Evolutionary conservation across 2,113 vertebrate genomes (phyloP), one percentile per base, ranked within the genome.

Genomic region (Gymnocephalus cernua): DNA sequence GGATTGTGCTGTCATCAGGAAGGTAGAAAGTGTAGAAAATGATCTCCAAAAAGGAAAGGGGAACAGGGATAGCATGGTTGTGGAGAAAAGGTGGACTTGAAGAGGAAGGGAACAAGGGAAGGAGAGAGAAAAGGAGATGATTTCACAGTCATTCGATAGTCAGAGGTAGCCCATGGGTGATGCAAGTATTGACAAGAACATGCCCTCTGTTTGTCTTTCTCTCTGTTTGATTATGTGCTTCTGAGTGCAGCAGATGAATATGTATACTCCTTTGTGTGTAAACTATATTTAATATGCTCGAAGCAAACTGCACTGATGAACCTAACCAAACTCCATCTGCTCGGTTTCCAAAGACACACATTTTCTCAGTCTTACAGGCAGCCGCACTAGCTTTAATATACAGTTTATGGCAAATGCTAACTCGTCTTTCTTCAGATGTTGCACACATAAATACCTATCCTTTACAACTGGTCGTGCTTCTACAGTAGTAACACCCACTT

Each of bases 241-340:
- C 65, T 77, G 73, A 38, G 61, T 76, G 67, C 73, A 71, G 82
- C 76, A 77, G 77, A 89, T 90, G 77, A 90, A 86, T 91, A 82
- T 88, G 85, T 63, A 91, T 82, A 84, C 68, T 83, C 90, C 80
- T 86, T 82, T 64, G 90, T 87, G 90, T 83, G 86, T 45, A 82
- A 86, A 86, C 69, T 79, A 69, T 73, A 87, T 90, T 86, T 86
- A 76, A 86, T 86, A 80, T 82, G 87, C 88, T 90, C 7, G 70
- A 67, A 90, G 82, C 87, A 86, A 88, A 85, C 74, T 65, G 85
- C 88, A 81, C 85, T 74, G 79, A 91, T 82, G 90, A 88, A 80
- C 79, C 84, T 64, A 72, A 88, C 68, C 88, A 71, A 90, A 86
- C 89, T 88, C 88, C 89, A 88, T 90, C 92, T 91, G 89, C 85